Conservation (phyloP, 2,888 invertebrate species). For the Melieria picta region DNA sequence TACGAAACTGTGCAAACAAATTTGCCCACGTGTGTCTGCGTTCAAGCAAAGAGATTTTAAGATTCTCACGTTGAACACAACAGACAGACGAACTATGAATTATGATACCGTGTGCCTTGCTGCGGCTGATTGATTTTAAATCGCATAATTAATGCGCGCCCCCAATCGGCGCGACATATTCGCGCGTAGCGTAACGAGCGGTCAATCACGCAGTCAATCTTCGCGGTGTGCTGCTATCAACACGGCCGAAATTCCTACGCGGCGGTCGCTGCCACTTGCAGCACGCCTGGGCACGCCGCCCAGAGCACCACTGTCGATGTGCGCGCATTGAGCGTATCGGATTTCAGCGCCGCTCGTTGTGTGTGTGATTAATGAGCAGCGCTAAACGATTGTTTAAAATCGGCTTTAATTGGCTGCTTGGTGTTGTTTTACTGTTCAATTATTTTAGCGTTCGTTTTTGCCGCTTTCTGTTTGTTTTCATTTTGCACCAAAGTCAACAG, state of each 20-base stretch:
- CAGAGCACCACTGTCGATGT: slow-evolving; percentile 1
- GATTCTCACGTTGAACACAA: neutral
- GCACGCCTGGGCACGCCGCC: neutral
- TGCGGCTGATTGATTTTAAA: slow-evolving; percentile 34
- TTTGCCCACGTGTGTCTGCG: too few relatives aligned
- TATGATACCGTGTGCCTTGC: neutral
- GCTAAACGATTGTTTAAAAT: slow-evolving; percentile 35
- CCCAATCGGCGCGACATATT: slow-evolving; percentile 43
- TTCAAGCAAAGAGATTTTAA: neutral
- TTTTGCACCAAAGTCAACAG: neutral
- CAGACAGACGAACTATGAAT: neutral
- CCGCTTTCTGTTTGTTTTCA: neutral
- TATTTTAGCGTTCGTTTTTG: neutral
- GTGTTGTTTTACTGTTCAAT: neutral
- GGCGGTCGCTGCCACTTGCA: neutral
- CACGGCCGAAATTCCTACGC: slow-evolving; percentile 5
- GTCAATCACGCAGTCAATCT: slow-evolving; percentile 43
- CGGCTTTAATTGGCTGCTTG: slow-evolving; percentile 25
- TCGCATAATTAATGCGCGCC: slow-evolving; percentile 43
- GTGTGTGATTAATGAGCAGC: slow-evolving; percentile 54
- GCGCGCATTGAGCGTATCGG: slow-evolving; percentile 18
- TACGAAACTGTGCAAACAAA: too few relatives aligned
- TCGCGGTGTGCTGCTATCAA: slow-evolving; percentile 41
- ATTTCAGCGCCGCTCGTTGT: slow-evolving; percentile 49
- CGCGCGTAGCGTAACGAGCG: slow-evolving; percentile 46